These are phyloP conservation scores for Dascyllus trimaculatus DNA, from an alignment of 2,113 vertebrate species.

Conservation along the genomic window DNA sequence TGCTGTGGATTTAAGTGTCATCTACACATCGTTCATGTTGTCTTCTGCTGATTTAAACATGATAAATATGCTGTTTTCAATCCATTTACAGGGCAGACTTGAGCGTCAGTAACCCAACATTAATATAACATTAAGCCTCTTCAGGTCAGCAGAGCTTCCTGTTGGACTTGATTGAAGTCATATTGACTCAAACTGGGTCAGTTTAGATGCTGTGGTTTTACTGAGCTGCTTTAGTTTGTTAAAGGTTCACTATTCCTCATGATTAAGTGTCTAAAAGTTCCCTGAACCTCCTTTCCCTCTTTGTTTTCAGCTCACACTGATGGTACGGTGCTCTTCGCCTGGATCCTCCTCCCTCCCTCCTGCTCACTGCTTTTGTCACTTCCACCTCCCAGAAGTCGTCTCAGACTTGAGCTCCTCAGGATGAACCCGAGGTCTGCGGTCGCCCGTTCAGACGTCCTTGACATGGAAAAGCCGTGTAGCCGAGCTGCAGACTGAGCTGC, in stretches of 20 bases:
- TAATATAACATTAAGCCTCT: no score
- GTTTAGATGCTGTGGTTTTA: no score
- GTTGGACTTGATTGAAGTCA: no score
- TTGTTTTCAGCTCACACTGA: not conserved
- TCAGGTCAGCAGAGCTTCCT: no score
- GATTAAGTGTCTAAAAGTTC: not conserved
- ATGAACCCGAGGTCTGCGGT: slow-evolving; percentile 13
- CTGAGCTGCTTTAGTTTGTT: no score
- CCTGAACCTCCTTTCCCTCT: not conserved
- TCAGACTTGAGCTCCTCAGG: slow-evolving; percentile 39
- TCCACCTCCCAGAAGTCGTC: slow-evolving; percentile 23
- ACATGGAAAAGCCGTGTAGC: slow-evolving; percentile 59
- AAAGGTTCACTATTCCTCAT: not conserved
- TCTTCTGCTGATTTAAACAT: not conserved
- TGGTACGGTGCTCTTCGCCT: not conserved
- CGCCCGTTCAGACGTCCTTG: slow-evolving; percentile 34
- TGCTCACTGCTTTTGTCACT: not conserved
- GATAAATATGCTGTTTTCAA: no score
- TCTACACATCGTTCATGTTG: not conserved
- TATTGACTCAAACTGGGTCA: no score
- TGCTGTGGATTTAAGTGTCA: not conserved
- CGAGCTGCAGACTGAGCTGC: slow-evolving; percentile 46
- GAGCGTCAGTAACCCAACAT: no score
- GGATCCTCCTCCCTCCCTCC: not conserved
- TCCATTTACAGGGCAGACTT: no score